phyloP scores from a whole-genome alignment of 2,888 invertebrate species.

The Thereva unica region DNA sequence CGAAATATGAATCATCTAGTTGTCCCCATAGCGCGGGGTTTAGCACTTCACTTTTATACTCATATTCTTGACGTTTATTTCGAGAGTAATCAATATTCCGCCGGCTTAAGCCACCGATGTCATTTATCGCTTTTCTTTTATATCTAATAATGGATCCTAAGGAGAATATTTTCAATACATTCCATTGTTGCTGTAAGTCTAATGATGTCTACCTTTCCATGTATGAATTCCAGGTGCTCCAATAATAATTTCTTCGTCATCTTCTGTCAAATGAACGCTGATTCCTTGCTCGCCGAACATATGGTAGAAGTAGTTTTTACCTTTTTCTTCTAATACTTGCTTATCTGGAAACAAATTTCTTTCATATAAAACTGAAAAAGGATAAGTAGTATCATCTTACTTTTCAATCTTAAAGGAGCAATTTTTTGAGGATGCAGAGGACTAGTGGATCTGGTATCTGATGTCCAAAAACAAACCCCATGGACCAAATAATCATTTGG shows the following conservation, averaged over 20 bases:
- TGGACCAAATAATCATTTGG: conserved; percentile 53
- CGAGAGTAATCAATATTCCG: conserved; percentile 49
- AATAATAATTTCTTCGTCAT: conserved; percentile 55
- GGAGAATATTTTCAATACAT: not conserved
- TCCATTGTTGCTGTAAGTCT: not conserved
- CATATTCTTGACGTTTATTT: conserved; percentile 29
- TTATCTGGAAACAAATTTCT: conserved; percentile 36
- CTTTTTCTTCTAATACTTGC: conserved; percentile 47
- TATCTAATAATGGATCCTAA: conserved; percentile 53
- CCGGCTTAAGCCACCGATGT: conserved; percentile 52
- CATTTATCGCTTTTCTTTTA: conserved; percentile 46
- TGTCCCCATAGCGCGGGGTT: conserved; percentile 52
- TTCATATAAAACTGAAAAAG: not conserved
- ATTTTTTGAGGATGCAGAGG: conserved; percentile 51
- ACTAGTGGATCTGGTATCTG: conserved; percentile 50
- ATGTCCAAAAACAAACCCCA: conserved; percentile 58
- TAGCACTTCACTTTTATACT: conserved; percentile 50
- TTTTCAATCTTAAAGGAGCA: conserved; percentile 53
- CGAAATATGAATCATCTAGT: conserved; percentile 56
- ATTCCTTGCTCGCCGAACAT: conserved; percentile 56
- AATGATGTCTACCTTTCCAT: conserved; percentile 51
- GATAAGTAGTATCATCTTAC: conserved; percentile 36
- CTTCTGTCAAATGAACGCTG: conserved; percentile 55
- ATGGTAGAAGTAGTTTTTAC: conserved; percentile 49
- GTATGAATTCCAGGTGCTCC: conserved; percentile 56